Evolutionary conservation across 64 coral and sea anemone species (phyloP).

Genomic region (Catalaphyllia jardinei): DNA sequence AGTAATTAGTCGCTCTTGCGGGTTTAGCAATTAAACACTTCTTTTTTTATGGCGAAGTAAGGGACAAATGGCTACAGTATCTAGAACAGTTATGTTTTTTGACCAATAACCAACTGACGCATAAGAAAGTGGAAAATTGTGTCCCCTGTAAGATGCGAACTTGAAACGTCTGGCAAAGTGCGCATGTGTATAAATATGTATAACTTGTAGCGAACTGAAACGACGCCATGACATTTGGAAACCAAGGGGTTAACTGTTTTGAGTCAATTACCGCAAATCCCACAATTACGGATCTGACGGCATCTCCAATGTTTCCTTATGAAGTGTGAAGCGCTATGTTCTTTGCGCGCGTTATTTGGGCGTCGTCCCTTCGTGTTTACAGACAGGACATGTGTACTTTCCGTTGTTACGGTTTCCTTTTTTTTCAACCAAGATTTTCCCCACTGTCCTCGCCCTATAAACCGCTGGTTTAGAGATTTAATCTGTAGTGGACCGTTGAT

Average conservation of each 20-base stretch:
- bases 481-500: background rate
- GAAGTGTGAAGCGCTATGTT: slow-evolving; percentile 2
- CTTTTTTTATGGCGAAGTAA: too few species aligned
- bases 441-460: background rate
- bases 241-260: background rate
- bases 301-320: slow-evolving; percentile 22
- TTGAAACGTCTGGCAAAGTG: too few species aligned
- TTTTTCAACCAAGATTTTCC: background rate
- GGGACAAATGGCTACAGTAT: too few species aligned
- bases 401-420: background rate
- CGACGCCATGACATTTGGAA: background rate
- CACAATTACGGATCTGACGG: slow-evolving; percentile 20
- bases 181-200: background rate
- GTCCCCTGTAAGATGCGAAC: too few species aligned
- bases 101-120: too few species aligned
- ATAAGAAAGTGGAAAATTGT: too few species aligned
- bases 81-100: too few species aligned
- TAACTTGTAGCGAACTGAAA: background rate
- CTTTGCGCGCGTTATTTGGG: background rate
- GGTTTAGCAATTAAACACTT: too few species aligned
- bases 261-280: background rate
- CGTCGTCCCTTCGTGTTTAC: background rate
- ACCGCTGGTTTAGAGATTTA: background rate
- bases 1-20: too few species aligned
- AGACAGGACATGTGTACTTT: background rate